phyloP scores from a whole-genome alignment of 37 sponge, comb jelly and placozoan species.

The Haliclona indistincta region DNA sequence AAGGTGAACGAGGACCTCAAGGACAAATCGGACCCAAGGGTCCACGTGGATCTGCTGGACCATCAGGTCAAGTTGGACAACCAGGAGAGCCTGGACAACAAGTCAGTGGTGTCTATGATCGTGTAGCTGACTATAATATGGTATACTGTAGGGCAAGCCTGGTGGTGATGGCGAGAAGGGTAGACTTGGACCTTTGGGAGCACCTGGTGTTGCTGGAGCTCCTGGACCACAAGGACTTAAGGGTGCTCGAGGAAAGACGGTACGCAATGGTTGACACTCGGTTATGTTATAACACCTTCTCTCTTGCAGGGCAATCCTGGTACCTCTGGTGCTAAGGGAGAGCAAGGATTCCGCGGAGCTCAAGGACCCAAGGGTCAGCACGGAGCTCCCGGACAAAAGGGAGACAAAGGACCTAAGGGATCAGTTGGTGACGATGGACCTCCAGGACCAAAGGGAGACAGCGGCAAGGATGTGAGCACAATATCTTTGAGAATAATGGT shows the following conservation, averaged over 20 bases:
- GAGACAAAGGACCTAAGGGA: conserved; percentile 37
- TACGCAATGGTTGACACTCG: conserved; percentile 21
- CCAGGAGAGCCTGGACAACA: conserved; percentile 36
- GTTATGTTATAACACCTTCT: not conserved
- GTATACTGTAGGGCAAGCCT: conserved; percentile 43
- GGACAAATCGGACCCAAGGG: conserved; percentile 64
- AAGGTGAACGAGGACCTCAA: conserved; percentile 56
- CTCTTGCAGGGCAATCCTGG: conserved; percentile 40
- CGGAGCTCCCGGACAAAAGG: conserved; percentile 39
- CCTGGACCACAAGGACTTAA: conserved; percentile 57
- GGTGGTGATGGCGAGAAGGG: conserved; percentile 66
- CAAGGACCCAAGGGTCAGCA: not conserved
- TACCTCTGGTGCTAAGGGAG: conserved; percentile 35
- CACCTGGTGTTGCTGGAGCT: conserved; percentile 38
- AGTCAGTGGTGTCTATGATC: conserved; percentile 11
- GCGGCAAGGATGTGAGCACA: conserved; percentile 30
- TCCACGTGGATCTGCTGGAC: conserved; percentile 38
- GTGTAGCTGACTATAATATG: not conserved
- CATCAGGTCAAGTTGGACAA: conserved; percentile 41
- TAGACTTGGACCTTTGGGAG: conserved; percentile 42
- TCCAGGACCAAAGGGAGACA: conserved; percentile 45
- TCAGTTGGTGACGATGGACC: conserved; percentile 6
- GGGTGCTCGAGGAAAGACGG: conserved; percentile 62
- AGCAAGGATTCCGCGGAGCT: conserved; percentile 12
- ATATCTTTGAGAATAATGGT: not conserved